Evolutionary conservation across 2,113 vertebrate genomes (phyloP).

Genomic region (Isichthys henryi): DNA sequence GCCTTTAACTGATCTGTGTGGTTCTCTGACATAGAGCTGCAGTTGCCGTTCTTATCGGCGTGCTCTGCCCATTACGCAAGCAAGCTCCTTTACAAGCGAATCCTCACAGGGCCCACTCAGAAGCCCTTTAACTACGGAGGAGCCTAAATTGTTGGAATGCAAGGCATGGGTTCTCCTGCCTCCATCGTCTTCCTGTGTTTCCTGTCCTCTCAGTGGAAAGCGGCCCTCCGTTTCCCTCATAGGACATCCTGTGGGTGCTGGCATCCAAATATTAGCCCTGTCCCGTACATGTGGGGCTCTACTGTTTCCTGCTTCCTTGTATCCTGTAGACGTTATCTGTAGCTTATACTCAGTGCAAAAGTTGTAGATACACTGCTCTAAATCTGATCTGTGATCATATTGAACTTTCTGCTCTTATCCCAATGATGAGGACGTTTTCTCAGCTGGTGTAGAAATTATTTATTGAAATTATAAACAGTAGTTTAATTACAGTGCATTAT

Average conservation of each 20-base stretch:
- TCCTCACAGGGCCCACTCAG: not conserved
- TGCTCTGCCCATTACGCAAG: not conserved
- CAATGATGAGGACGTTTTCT: not conserved
- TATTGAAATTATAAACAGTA: not conserved
- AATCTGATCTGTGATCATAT: not conserved
- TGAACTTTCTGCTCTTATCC: not conserved
- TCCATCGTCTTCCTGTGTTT: slow-evolving; percentile 16
- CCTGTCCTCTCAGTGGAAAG: slow-evolving; percentile 15
- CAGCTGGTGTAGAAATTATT: not conserved
- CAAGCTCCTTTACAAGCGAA: not conserved
- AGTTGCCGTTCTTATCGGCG: not conserved
- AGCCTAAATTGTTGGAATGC: not conserved
- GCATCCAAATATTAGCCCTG: slow-evolving; percentile 1
- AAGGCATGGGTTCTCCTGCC: slow-evolving; percentile 17
- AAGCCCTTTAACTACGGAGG: not conserved
- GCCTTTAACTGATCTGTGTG: not conserved
- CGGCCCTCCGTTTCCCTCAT: slow-evolving; percentile 7
- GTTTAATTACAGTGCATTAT: not conserved
- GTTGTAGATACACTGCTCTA: not conserved
- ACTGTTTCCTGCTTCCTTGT: slow-evolving; percentile 15
- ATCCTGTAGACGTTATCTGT: not conserved
- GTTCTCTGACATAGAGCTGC: not conserved
- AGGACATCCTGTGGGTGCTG: slow-evolving; percentile 20
- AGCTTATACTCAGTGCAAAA: not conserved
- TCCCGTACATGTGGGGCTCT: not conserved